Evolutionary conservation across 2,113 vertebrate species (phyloP), one percentile per base, ranked within the genome.

Genomic region (Sminthopsis crassicaudata): DNA sequence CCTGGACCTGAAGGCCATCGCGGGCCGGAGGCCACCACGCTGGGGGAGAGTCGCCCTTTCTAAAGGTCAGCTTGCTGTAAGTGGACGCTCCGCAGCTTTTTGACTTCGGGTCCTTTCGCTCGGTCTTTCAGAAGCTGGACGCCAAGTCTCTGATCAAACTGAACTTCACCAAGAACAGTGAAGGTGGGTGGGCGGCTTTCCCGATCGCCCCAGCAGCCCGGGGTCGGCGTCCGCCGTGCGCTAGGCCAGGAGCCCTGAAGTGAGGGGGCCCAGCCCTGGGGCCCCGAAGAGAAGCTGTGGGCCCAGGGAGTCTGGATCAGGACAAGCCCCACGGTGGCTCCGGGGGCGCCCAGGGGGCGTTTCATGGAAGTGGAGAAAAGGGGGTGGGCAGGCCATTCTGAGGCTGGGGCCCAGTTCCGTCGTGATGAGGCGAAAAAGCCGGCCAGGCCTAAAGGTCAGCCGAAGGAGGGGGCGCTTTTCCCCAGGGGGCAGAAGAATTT

Each of bases 141-240:
- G 99, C 98, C 51, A 99, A 99, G 97, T 98, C 99, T 46, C 99
- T 99, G 94, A 99, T 99, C 98, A 99, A 99, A 97, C 98, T 99
- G 76, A 99, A 99, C 98, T 98, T 99, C 94, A 97, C 98, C 94
- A 99, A 99, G 98, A 99, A 99, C 98, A 99, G 91, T 8, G 99
- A 99, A 96, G 99, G 99, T 99, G 98, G 98, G 98, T 97, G 92
- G 12, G 6, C 10, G 0, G 46, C 48, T 30, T 16, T 51, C 46
- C 4, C 2, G 89, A 1, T 60, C 26, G 9, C 26, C 55, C 0
- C 55, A n/a, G n/a, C 2, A 54, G 42, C 22, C 93, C 2, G 8
- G 76, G 23, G 12, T 10, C 8, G 2, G 23, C 14, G 2, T 53
- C 52, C 4, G 19, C 30, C 30, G 8, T 26, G 30, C 42, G 12